Evolutionary conservation across 1,140 invertebrate species (phyloP).

Genomic region (Ctenoplectra terminalis): DNA sequence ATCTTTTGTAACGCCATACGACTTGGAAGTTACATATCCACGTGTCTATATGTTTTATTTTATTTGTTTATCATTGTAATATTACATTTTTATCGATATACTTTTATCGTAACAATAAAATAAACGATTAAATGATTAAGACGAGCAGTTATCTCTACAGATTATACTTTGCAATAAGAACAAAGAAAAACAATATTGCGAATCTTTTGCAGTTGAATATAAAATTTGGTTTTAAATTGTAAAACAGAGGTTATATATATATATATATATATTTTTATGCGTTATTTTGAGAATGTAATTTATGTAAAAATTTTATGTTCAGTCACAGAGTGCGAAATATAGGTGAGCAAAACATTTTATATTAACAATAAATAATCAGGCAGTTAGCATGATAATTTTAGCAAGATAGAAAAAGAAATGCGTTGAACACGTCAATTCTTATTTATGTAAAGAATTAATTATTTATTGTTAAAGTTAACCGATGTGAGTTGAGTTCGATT

Average conservation of each 20-base stretch:
- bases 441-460: conserved; percentile 7
- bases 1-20: no score
- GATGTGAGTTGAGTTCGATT: neutral
- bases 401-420: neutral
- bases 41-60: no score
- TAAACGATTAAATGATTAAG: neutral
- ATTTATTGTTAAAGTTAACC: conserved; percentile 13
- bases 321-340: no score
- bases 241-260: neutral
- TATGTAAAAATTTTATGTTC: neutral
- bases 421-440: neutral
- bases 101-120: neutral
- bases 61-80: no score
- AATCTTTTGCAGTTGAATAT: conserved; percentile 13
- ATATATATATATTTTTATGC: neutral
- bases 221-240: neutral
- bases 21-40: no score
- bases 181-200: neutral
- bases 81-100: neutral
- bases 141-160: conserved; percentile 72
- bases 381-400: neutral
- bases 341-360: neutral
- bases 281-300: neutral
- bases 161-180: conserved; percentile 69
- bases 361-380: conserved; percentile 31